Evolutionary conservation across 1,140 invertebrate genomes (phyloP).

Genomic region (Drosophila kurseongensis): DNA sequence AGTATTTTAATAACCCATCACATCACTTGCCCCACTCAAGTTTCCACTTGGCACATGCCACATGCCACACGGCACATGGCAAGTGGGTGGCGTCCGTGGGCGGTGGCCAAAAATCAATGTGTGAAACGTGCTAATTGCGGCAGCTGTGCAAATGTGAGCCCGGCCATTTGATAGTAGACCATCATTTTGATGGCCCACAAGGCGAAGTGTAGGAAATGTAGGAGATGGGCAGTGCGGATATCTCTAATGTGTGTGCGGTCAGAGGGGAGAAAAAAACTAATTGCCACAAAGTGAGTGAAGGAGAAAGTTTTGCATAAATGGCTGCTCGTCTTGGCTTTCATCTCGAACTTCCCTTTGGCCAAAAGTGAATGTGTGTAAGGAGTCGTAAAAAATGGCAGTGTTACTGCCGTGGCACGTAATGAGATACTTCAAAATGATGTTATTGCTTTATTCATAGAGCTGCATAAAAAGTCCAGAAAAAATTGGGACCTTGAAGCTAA

Average conservation of each 20-base stretch:
- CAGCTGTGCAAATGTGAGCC: constrained; percentile 80
- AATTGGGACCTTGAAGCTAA: constrained; percentile 3
- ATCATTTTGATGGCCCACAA: constrained; percentile 70
- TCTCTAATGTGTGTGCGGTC: constrained; percentile 56
- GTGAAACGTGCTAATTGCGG: constrained; percentile 81
- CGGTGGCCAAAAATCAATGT: constrained; percentile 67
- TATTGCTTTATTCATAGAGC: constrained; percentile 80
- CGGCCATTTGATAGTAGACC: constrained; percentile 77
- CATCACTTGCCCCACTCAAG: constrained; percentile 19
- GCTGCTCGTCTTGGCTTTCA: constrained; percentile 51
- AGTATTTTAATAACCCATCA: constrained; percentile 76
- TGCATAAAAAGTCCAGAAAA: constrained; percentile 61
- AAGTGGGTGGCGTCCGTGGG: neutral
- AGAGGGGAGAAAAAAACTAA: constrained; percentile 51
- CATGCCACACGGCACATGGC: constrained; percentile 27
- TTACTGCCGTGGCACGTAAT: constrained; percentile 71
- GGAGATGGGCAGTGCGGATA: constrained; percentile 13
- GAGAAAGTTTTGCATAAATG: constrained; percentile 78
- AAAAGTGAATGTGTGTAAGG: constrained; percentile 24
- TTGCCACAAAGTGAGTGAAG: constrained; percentile 53
- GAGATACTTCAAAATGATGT: constrained; percentile 82
- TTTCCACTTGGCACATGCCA: constrained; percentile 45
- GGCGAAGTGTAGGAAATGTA: neutral
- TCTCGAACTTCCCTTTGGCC: constrained; percentile 50
- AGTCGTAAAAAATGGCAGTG: constrained; percentile 73